A percentile compares a stretch with the other conserved stretches of the same genome.
phyloP scores from a whole-genome alignment of 2,797 vertebrate genomes.

The Catostomus latipinnis region DNA sequence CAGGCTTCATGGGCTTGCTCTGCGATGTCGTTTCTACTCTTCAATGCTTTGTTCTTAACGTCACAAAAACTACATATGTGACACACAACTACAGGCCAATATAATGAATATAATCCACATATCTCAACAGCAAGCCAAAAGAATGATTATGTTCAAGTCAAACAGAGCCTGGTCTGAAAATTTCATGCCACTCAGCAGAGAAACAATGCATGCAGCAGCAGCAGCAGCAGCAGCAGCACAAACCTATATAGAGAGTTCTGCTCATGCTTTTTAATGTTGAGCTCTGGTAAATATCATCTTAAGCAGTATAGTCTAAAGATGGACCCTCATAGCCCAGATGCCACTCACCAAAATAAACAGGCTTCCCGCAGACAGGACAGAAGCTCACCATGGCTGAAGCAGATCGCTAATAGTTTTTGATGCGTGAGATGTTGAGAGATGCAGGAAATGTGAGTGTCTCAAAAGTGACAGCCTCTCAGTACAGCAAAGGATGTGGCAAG shows the following conservation, averaged over 20 bases:
- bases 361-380: constrained; percentile 86
- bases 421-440: constrained; percentile 34
- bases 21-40: background rate
- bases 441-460: constrained; percentile 68
- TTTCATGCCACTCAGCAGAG: background rate
- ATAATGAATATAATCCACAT: background rate
- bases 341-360: constrained; percentile 87
- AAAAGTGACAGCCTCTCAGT: constrained; percentile 54
- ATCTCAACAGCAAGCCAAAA: background rate
- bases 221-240: background rate
- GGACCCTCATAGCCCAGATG: background rate
- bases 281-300: background rate
- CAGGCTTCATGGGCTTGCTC: background rate
- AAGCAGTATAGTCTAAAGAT: background rate
- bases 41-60: background rate
- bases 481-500: constrained; percentile 82
- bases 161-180: background rate
- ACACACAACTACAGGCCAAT: background rate
- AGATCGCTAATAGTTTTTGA: constrained; percentile 52
- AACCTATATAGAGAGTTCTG: background rate
- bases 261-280: background rate
- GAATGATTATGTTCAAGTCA: background rate
- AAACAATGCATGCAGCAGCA: background rate
- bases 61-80: background rate
- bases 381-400: constrained; percentile 79